These are phyloP conservation scores for Limenitis arthemis DNA, from an alignment of 2,888 invertebrate genomes.

Conservation along the genomic window DNA sequence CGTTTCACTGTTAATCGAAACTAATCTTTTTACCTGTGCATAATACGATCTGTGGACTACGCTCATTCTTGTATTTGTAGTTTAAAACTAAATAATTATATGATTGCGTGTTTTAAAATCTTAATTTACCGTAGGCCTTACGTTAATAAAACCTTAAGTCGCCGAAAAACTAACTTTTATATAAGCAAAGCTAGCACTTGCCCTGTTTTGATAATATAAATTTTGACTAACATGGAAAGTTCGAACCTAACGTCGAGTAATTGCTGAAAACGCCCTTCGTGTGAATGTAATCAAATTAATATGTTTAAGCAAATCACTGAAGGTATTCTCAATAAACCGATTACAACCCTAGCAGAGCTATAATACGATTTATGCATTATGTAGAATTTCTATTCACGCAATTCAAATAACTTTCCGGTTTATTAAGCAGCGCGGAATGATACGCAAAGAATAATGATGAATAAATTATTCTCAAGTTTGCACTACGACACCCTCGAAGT, in stretches of 20 bases:
- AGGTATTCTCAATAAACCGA: constrained; percentile 26
- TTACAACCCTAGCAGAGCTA: constrained; percentile 38
- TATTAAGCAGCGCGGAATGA: constrained; percentile 49
- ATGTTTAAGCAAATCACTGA: constrained; percentile 24
- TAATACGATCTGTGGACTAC: constrained; percentile 30
- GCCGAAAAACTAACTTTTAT: constrained; percentile 31
- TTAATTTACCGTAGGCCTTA: constrained; percentile 32
- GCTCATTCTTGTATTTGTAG: constrained; percentile 8
- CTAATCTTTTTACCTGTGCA: constrained; percentile 49
- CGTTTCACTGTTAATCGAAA: constrained; percentile 29
- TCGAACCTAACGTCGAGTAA: background rate
- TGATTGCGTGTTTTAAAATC: constrained; percentile 35
- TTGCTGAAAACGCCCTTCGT: background rate
- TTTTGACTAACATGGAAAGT: constrained; percentile 20
- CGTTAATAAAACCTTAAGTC: constrained; percentile 40
- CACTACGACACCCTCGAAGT: constrained; percentile 32
- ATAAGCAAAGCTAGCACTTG: constrained; percentile 34
- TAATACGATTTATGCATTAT: constrained; percentile 50
- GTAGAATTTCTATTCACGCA: constrained; percentile 55
- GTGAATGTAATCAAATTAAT: constrained; percentile 13
- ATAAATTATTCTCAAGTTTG: constrained; percentile 42
- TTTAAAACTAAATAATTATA: background rate
- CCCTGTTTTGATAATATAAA: constrained; percentile 46
- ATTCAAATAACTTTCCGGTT: constrained; percentile 56
- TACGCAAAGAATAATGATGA: constrained; percentile 45